Evolutionary conservation across 2,113 vertebrate species (phyloP), one percentile per base, ranked within the genome.

Genomic region (Microtus montanus): DNA sequence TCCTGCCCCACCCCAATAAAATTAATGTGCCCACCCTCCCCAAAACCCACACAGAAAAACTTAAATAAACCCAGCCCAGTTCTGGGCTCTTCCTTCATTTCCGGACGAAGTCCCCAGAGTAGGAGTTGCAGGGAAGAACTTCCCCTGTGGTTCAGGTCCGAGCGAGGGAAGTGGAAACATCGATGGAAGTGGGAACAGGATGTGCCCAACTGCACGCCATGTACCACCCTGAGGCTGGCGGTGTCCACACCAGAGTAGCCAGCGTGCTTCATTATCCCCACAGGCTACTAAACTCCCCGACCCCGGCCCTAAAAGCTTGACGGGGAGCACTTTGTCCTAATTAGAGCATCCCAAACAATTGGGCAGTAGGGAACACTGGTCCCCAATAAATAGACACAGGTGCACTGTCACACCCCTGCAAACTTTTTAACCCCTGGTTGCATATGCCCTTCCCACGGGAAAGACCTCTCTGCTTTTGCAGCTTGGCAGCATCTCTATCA

Each of bases 51-150:
- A 73, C 85, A 94, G 73, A 95, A 92, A 96, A 86, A 70, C 63
- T 97, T 97, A 97, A 97, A 97, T 97, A 95, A 97, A 90, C 63
- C 75, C 47, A 86, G 97, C 95, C 97, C 95, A 0, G 52, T 83
- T 22, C 54, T 0, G 95, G 97, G 95, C 95, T 97, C 38, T 94
- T 97, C 97, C 97, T 97, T 97, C 97, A 97, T 97, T 96, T 96
- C 96, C 95, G 95, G 97, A 96, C 44, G 7, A 90, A 83, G 87
- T 20, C 22, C 88, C 63, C 7, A 7, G n/a, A 54, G 61, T 10
- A 24, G 68, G 68, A 77, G 24, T 13, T 89, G 22, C 6, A n/a
- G 71, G 79, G 61, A 94, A 13, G 66, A 85, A 68, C 74, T 68
- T 54, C 54, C 4, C 68, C 79, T 47, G 64, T 91, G 52, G 64